Evolutionary conservation across 2,797 vertebrate genomes (phyloP).

Genomic region (Graptemys geographica): DNA sequence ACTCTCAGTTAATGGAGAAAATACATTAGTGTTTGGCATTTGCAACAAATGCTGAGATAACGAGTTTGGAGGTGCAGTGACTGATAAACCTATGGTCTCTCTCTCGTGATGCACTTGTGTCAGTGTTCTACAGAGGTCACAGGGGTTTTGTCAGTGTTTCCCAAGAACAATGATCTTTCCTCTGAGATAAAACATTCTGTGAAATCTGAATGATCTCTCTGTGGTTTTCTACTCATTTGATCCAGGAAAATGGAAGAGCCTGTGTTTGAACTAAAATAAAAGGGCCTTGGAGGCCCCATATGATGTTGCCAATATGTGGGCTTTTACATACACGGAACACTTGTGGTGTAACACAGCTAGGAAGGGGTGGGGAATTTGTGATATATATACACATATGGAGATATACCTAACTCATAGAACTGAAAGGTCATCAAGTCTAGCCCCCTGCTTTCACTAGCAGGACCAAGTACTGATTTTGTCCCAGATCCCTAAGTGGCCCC

Average conservation of each 20-base stretch:
- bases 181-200: not conserved
- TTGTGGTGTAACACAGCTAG: not conserved
- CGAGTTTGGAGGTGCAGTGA: not conserved
- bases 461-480: too few relatives aligned
- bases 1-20: not conserved
- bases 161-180: not conserved
- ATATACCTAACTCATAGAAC: too few relatives aligned
- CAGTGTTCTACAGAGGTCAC: not conserved
- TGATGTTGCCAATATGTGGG: not conserved
- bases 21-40: not conserved
- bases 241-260: conserved; percentile 4
- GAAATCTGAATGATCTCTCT: not conserved
- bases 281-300: not conserved
- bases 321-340: not conserved
- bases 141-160: not conserved
- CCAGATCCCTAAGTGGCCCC: too few relatives aligned
- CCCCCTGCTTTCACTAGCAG: too few relatives aligned
- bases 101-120: not conserved
- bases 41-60: conserved; percentile 32
- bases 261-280: not conserved
- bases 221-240: not conserved
- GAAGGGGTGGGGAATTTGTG: not conserved
- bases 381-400: too few relatives aligned
- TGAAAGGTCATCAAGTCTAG: too few relatives aligned
- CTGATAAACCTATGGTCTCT: not conserved